Percentiles rank a stretch among this genome's conserved stretches.
Evolutionary conservation across 1,140 invertebrate species (phyloP).

Genomic region (Trichomalopsis sarcophagae): DNA sequence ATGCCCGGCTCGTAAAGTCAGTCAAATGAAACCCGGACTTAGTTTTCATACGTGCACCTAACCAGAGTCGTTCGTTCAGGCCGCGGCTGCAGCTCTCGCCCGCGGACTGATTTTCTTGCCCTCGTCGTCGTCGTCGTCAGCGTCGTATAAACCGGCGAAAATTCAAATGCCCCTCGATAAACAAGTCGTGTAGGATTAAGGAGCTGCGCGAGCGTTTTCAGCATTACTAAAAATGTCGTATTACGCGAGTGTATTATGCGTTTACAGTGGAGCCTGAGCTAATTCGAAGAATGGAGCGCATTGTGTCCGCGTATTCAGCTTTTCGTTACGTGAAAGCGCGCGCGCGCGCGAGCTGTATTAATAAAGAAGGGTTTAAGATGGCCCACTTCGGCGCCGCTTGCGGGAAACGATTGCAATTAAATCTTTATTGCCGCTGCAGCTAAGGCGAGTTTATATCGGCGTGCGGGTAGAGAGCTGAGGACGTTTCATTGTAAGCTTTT

Average conservation of each 20-base stretch:
- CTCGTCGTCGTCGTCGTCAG: neutral
- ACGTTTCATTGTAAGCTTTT: neutral
- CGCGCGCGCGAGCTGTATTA: neutral
- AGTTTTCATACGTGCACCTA: conserved; percentile 71
- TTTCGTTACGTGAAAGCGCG: neutral
- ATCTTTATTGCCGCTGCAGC: neutral
- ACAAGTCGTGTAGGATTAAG: conserved; percentile 36
- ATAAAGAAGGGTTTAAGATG: neutral
- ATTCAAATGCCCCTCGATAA: conserved; percentile 37
- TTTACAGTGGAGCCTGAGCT: neutral
- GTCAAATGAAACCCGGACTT: conserved; percentile 72
- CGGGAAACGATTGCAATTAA: conserved; percentile 16
- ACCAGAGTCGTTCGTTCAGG: conserved; percentile 48
- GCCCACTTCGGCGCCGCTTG: neutral
- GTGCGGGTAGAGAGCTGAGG: neutral
- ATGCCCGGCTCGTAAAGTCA: conserved; percentile 72
- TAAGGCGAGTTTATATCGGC: conserved; percentile 8
- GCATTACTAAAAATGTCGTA: conserved; percentile 38
- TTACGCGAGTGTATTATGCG: neutral
- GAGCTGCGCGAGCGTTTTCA: conserved; percentile 35
- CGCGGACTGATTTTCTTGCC: conserved; percentile 47
- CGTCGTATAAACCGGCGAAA: conserved; percentile 13
- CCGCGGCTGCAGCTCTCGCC: conserved; percentile 7
- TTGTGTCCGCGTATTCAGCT: conserved; percentile 9
- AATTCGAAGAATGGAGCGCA: conserved; percentile 22